Evolutionary conservation across 2,888 invertebrate genomes (phyloP).

Genomic region (Agapetus fuscipes): DNA sequence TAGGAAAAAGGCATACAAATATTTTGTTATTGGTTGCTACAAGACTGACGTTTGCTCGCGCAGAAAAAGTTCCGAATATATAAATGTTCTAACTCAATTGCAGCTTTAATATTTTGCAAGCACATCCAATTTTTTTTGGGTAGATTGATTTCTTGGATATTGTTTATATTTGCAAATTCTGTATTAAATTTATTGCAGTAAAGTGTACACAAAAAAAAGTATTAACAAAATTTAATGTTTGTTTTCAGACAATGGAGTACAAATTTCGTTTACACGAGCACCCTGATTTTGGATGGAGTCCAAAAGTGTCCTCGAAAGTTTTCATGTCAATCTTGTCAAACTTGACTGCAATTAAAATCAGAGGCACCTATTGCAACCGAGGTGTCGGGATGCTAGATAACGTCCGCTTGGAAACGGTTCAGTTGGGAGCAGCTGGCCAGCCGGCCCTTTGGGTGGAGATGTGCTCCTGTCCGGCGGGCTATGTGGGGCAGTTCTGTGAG

Average conservation of each 20-base stretch:
- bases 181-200: no score
- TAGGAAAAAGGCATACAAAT: no score
- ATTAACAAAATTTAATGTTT: no score
- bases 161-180: no score
- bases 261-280: conserved; percentile 87
- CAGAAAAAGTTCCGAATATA: no score
- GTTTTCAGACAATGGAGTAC: conserved; percentile 58
- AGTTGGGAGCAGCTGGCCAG: conserved; percentile 62
- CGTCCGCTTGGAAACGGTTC: conserved; percentile 80
- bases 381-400: conserved; percentile 86
- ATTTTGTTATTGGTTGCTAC: no score
- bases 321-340: conserved; percentile 92
- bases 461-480: conserved; percentile 81
- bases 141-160: no score
- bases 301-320: conserved; percentile 73
- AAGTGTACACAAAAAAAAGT: no score
- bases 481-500: conserved; percentile 94
- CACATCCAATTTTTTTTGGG: no score
- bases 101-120: no score
- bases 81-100: no score
- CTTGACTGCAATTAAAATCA: conserved; percentile 86
- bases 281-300: conserved; percentile 89
- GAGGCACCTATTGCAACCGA: conserved; percentile 79
- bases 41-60: no score
- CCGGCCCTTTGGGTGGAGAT: conserved; percentile 91